phyloP scores from a whole-genome alignment of 2,797 vertebrate species.

The Ptychadena robeensis region DNA sequence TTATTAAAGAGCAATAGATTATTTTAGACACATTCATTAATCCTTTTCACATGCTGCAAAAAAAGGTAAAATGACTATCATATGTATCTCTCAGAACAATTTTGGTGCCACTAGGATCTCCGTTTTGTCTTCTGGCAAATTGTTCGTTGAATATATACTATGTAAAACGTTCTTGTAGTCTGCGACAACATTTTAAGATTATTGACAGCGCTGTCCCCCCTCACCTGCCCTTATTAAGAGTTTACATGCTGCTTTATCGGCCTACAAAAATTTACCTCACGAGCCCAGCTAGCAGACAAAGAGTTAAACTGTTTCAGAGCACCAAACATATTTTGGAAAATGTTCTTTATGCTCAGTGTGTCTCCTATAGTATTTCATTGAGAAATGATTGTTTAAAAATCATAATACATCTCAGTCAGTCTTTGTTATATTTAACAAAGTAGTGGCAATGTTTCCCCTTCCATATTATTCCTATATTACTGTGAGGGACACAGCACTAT shows the following conservation, averaged over 20 bases:
- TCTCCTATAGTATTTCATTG: slow-evolving; percentile 15
- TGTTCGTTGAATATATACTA: background rate
- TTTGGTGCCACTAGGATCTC: background rate
- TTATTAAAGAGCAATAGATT: slow-evolving; percentile 9
- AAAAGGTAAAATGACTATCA: background rate
- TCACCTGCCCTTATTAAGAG: background rate
- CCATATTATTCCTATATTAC: background rate
- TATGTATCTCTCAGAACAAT: background rate
- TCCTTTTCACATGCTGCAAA: background rate
- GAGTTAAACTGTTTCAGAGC: slow-evolving; percentile 36
- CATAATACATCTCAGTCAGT: background rate
- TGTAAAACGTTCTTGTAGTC: too few species aligned
- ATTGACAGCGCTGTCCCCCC: background rate
- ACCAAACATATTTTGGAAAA: too few species aligned
- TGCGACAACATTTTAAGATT: background rate
- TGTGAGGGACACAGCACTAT: background rate
- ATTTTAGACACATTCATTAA: background rate
- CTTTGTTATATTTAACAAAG: background rate
- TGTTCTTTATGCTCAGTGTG: too few species aligned
- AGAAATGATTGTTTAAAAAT: slow-evolving; percentile 3
- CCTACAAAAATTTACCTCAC: background rate
- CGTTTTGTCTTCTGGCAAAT: background rate
- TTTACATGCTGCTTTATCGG: slow-evolving; percentile 4
- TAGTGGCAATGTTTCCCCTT: background rate
- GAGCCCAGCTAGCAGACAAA: slow-evolving; percentile 16